Evolutionary conservation across 1,140 invertebrate species (phyloP), one percentile per base, ranked within the genome.

Genomic region (Rhagoletis pomonella): DNA sequence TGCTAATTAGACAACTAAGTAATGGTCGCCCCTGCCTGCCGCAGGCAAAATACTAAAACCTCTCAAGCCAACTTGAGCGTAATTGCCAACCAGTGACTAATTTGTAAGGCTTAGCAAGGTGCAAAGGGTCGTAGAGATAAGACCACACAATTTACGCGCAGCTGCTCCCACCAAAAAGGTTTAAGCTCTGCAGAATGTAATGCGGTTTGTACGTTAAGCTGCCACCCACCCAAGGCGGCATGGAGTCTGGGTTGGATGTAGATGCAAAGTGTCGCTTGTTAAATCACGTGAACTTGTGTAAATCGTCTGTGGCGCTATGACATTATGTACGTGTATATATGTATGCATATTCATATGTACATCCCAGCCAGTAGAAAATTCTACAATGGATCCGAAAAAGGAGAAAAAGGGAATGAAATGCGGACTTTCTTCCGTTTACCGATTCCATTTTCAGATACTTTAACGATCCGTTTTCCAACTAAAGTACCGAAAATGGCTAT

Each of bases 181-280:
- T 5, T 55, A 14, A 9, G 17, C 3, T 19, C 19, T 9, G 9
- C 17, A 29, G 29, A 29, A 50, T 81, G 47, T 81, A 29, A 29
- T 81, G 73, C n/a, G 73, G 73, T 50, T 12, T 81, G 47, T 55
- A 17, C 47, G 73, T 14, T 81, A 81, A 81, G 47, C 47, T 2
- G 14, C 29, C 29, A 29, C 44, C 2, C 4, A 42, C 17, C n/a
- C 2, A 50, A 58, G 17, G 19, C 5, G 14, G 47, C 10, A 9
- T 55, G n/a, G 47, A 42, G n/a, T 10, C 17, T 58, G 47, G n/a
- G 47, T 1, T 19, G 73, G 19, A 19, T 50, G 6, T 19, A 81
- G 47, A 55, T 81, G 47, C n/a, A 55, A 81, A 81, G 73, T 81
- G 73, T 81, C 73, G 47, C 73, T 81, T 81, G 73, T 81, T 81